Conservation (phyloP, 2,113 vertebrate genomes). For the Dasypus novemcinctus region DNA sequence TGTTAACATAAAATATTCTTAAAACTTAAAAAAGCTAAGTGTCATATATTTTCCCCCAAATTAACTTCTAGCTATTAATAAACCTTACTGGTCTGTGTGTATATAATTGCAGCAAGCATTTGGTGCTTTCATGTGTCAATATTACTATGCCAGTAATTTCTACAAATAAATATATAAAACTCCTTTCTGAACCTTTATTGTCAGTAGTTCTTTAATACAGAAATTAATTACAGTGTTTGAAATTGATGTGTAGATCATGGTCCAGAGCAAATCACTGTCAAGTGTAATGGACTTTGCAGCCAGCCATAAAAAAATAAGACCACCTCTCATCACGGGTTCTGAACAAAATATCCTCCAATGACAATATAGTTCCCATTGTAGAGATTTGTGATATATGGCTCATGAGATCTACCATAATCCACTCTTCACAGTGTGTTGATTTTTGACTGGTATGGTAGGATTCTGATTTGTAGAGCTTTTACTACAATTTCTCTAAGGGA, state of each 20-base stretch:
- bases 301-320: constrained; percentile 17
- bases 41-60: neutral
- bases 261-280: constrained; percentile 24
- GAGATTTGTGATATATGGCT: neutral
- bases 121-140: neutral
- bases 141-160: neutral
- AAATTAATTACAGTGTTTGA: constrained; percentile 42
- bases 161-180: neutral
- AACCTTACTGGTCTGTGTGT: neutral
- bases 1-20: neutral
- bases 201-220: constrained; percentile 36
- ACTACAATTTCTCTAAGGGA: constrained; percentile 12
- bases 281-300: neutral
- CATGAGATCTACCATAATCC: constrained; percentile 17
- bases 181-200: constrained; percentile 29
- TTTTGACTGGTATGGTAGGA: constrained; percentile 21
- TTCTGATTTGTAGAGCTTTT: constrained; percentile 47
- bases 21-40: constrained; percentile 7
- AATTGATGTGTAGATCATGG: constrained; percentile 63
- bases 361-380: neutral
- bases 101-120: neutral
- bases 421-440: constrained; percentile 29
- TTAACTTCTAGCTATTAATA: constrained; percentile 30
- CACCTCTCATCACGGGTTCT: neutral
- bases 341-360: constrained; percentile 14